Base-by-base conservation (phyloP, 2,797 vertebrate species). In the Staurois parvus region DNA sequence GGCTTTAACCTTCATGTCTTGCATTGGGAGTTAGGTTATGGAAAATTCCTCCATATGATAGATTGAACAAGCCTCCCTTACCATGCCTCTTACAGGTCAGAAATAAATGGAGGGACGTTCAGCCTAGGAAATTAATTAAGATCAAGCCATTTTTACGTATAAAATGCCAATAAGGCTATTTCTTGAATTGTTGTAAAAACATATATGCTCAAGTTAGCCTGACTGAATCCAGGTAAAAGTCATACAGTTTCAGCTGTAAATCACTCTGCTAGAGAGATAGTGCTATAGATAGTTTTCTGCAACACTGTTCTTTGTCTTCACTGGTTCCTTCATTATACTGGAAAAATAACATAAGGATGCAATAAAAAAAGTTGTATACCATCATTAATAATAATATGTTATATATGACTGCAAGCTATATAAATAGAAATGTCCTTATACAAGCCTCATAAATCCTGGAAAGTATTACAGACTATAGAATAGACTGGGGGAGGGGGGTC, bases 1-100 rank as follows among this genome's bases (percentile, higher is more conserved):
- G 59, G 28, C 48, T 56, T 85, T 85, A 85, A 85, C 76, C 84
- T 80, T 85, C 76, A 85, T 66, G 64, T 52, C 73, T 26, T 72
- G 73, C n/a, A 37, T 74, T 68, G 70, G 76, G 76, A 80, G 73
- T 72, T 52, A 30, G 28, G 59, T 26, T 42, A 26, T 28, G 72
- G 29, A 74, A 30, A 4, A 26, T 74, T 68, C 34, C 24, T 21
- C 52, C 29, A 30, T 73, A 80, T 26, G 45, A 80, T 29, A 85
- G 70, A 85, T 73, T 80, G 45, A 10, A 34, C 17, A 75, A 52
- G 42, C 70, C 24, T 66, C 34, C 52, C 68, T 73, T 37, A 37
- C 8, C 37, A 37, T 64, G 77, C 68, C 42, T 30, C 28, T 67
- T 83, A 76, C 45, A 76, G 81, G 81, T 76, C 67, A 77, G 67